These are phyloP conservation scores for Egretta garzetta DNA, from an alignment of 2,113 vertebrate species.

Conservation along the genomic window DNA sequence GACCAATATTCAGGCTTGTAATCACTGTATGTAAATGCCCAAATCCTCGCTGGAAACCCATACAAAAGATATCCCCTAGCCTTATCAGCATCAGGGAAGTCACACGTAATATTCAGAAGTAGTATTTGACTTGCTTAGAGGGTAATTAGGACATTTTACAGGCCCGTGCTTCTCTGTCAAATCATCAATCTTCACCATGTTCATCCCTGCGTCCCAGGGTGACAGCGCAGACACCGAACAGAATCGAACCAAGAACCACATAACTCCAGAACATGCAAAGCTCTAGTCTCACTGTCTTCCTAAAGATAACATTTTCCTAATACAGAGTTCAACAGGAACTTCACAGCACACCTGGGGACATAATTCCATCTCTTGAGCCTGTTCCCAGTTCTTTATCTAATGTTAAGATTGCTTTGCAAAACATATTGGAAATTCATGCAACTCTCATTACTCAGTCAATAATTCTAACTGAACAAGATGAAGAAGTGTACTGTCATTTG, in stretches of 20 bases:
- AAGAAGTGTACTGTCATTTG: not conserved
- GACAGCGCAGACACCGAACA: accelerated
- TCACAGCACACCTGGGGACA: not conserved
- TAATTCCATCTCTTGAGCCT: not conserved
- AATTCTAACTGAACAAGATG: not conserved
- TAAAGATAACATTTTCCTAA: not conserved
- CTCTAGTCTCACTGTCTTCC: not conserved
- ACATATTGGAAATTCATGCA: not conserved
- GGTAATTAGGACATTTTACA: no score
- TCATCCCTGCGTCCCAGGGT: accelerated
- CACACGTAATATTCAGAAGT: not conserved
- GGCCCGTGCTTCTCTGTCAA: not conserved
- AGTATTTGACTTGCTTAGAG: not conserved
- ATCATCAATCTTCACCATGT: not conserved
- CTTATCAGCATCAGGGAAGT: not conserved
- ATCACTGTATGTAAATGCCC: accelerated
- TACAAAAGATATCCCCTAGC: not conserved
- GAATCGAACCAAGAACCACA: not conserved
- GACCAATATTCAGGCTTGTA: not conserved
- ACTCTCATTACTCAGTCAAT: not conserved
- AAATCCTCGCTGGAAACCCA: not conserved
- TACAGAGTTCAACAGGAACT: not conserved
- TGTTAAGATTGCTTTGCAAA: not conserved
- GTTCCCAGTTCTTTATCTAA: not conserved
- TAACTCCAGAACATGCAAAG: no score